Base-by-base conservation (phyloP, 1,140 invertebrate species). In the Drosophila bifasciata region DNA sequence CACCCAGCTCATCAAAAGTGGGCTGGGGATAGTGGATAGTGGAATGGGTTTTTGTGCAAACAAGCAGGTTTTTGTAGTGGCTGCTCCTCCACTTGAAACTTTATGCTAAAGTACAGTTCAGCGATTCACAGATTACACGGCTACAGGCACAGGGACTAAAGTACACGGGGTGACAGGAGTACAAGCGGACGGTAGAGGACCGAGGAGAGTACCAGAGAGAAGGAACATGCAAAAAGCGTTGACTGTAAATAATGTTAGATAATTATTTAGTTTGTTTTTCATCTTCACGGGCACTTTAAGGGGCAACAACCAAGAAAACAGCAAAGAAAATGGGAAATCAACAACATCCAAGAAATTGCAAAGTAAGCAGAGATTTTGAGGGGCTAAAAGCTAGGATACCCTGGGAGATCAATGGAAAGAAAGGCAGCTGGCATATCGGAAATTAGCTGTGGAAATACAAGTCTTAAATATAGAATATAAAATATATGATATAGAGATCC, bases 241-340 rank as follows among this genome's bases (percentile, higher is more conserved):
- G 84, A 88, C 78, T 88, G 83, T 86, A 88, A 86, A 88, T 86
- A 88, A 86, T 88, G 83, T 79, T 72, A 52, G 78, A 88, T 86
- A 86, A 86, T 86, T 86, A 88, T 88, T 86, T 86, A 85, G 81
- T 86, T 86, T 88, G 51, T 46, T 51, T 51, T 51, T 45, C 19
- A 13, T 48, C 52, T 58, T 67, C 44, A 61, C 56, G 70, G 70
- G 43, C 66, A 73, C 70, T 85, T 83, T 61, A 70, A 61, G 53
- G 52, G 53, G 52, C 70, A 70, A 36, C 32, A 21, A 19, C n/a
- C n/a, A 41, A 55, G 62, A 36, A 36, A 36, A 58, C 53, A 63
- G 57, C 43, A 69, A 69, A 57, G 46, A 46, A 57, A 41, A 57
- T 49, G 57, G 15, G 43, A 64, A 75, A 79, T 79, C 77, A 79